Conservation (phyloP, 2,888 invertebrate genomes). For the Andrena minutula region DNA sequence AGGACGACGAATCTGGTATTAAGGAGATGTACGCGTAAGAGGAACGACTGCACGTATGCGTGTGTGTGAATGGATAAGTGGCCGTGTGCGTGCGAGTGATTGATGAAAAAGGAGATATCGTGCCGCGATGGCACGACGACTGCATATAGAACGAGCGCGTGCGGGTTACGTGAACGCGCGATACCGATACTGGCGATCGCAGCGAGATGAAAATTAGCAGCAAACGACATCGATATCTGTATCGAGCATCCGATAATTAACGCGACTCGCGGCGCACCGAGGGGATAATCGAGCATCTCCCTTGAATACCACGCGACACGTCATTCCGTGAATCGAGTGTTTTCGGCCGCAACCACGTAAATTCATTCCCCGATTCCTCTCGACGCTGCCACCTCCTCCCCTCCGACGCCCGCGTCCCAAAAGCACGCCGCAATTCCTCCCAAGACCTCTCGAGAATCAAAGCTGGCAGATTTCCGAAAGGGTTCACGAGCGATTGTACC, state of each 20-base stretch:
- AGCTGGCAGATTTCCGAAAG: not conserved
- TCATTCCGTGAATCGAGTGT: not conserved
- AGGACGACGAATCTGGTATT: constrained; percentile 40
- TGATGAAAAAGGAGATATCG: not conserved
- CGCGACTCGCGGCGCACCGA: not conserved
- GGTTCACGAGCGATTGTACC: not conserved
- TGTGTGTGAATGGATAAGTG: not conserved
- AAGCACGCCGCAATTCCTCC: not conserved
- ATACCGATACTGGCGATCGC: constrained; percentile 2
- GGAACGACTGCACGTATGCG: not conserved
- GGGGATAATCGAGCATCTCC: not conserved
- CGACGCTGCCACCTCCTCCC: not conserved
- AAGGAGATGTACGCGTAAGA: constrained; percentile 12
- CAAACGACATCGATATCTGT: not conserved
- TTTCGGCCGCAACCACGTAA: not conserved
- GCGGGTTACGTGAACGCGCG: not conserved
- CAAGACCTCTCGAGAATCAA: not conserved
- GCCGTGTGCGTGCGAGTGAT: not conserved
- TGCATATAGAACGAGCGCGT: not conserved
- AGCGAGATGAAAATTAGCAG: constrained; percentile 12
- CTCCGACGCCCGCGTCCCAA: not conserved
- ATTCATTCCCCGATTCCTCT: constrained; percentile 7
- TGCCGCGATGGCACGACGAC: too few species aligned
- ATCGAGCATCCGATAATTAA: not conserved
- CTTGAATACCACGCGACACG: not conserved